Conservation (phyloP, 2,888 invertebrate genomes). For the Orthosia cruda region DNA sequence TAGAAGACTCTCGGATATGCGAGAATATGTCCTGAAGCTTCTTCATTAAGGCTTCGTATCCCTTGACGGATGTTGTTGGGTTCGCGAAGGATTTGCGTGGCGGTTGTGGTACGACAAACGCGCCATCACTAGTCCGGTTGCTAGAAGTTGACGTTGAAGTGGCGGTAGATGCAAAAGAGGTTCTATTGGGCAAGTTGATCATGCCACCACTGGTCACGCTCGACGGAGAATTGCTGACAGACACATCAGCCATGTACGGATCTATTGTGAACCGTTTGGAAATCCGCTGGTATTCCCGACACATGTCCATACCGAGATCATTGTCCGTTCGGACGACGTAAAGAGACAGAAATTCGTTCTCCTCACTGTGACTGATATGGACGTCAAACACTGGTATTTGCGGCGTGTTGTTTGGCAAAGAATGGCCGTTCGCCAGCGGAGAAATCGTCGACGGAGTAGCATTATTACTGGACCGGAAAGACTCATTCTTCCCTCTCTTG, state of each 20-base stretch:
- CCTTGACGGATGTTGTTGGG: conserved; percentile 86
- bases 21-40: conserved; percentile 88
- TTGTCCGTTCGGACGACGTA: conserved; percentile 88
- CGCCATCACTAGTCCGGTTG: conserved; percentile 88
- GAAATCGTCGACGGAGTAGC: conserved; percentile 90
- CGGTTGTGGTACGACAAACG: conserved; percentile 89
- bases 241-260: conserved; percentile 88
- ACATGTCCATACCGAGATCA: conserved; percentile 89
- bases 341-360: conserved; percentile 87
- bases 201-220: conserved; percentile 89
- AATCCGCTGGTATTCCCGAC: conserved; percentile 88
- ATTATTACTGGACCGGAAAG: conserved; percentile 84
- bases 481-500: conserved; percentile 84
- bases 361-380: conserved; percentile 87
- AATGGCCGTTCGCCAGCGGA: conserved; percentile 88
- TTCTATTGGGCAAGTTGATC: conserved; percentile 86
- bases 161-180: conserved; percentile 87
- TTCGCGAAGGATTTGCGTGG: conserved; percentile 86
- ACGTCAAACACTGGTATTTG: conserved; percentile 88
- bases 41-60: conserved; percentile 86
- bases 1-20: conserved; percentile 82
- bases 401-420: conserved; percentile 84
- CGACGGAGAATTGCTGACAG: conserved; percentile 87
- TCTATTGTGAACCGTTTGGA: conserved; percentile 89
- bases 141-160: conserved; percentile 86